These are phyloP conservation scores for Mercenaria mercenaria DNA, from an alignment of 1,140 invertebrate genomes.

Conservation along the genomic window DNA sequence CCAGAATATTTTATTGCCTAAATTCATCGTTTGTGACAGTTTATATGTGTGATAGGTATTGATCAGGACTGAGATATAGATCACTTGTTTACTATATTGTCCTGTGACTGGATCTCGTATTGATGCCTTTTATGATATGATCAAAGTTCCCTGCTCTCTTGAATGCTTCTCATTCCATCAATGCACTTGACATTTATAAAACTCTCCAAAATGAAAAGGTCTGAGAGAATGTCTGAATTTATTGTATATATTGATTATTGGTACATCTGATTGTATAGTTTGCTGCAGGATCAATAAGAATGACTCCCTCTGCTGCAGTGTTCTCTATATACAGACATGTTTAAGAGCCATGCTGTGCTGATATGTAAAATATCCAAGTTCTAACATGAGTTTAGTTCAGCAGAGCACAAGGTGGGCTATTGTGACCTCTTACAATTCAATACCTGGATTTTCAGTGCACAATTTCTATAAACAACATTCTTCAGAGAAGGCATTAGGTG, in stretches of 20 bases:
- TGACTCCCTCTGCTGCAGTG: neutral
- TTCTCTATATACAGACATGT: neutral
- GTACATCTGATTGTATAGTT: neutral
- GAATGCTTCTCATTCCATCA: neutral
- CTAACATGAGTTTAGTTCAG: too few species aligned
- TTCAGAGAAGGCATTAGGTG: too few species aligned
- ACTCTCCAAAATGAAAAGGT: neutral
- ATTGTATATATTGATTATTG: conserved; percentile 23
- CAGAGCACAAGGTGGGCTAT: too few species aligned
- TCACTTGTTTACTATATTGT: neutral
- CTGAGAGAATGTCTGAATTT: neutral
- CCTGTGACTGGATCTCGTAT: neutral
- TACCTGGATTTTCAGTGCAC: too few species aligned
- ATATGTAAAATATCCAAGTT: too few species aligned
- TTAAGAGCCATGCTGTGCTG: too few species aligned
- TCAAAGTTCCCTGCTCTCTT: neutral
- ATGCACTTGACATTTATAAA: neutral
- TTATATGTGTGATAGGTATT: too few species aligned
- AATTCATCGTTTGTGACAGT: too few species aligned
- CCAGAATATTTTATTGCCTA: too few species aligned
- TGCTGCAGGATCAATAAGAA: neutral
- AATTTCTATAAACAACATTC: too few species aligned
- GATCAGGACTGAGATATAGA: neutral
- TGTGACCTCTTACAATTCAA: too few species aligned
- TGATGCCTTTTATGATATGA: neutral